Evolutionary conservation across 2,113 vertebrate genomes (phyloP).

Genomic region (Chauna torquata): DNA sequence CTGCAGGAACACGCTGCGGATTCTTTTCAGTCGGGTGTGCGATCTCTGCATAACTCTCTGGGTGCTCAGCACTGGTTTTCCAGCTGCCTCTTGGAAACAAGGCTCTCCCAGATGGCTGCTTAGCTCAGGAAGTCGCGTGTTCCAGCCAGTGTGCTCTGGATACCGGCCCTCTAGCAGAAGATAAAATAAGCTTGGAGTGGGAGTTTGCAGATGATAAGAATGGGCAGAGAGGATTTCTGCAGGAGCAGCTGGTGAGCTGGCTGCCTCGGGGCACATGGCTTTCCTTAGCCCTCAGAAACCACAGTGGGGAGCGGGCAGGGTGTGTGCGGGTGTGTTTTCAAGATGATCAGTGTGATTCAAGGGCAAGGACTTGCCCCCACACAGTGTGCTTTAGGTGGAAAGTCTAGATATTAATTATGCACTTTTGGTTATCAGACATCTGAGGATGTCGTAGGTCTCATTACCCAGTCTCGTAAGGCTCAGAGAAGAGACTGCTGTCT

Average conservation of each 20-base stretch:
- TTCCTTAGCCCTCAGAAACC: neutral
- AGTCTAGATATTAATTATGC: neutral
- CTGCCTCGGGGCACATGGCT: neutral
- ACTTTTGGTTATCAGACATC: accelerated
- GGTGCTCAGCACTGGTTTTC: neutral
- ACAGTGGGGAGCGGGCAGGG: neutral
- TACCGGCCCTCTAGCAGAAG: neutral
- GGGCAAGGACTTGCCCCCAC: neutral
- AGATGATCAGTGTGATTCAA: neutral
- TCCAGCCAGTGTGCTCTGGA: neutral
- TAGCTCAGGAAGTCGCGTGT: neutral
- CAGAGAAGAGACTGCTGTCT: neutral
- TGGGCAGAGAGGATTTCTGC: neutral
- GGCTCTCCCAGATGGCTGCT: neutral
- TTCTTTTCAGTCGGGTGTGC: neutral
- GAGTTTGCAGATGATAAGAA: neutral
- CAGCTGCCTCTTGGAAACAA: neutral
- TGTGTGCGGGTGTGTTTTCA: neutral
- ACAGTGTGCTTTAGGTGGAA: neutral
- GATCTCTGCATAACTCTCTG: neutral
- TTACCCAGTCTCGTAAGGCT: neutral
- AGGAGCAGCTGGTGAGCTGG: neutral
- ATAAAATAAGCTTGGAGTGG: neutral
- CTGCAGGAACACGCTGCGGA: neutral
- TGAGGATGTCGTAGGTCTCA: neutral